These are phyloP conservation scores for Augochlora pura DNA, from an alignment of 1,140 invertebrate species.

Conservation along the genomic window DNA sequence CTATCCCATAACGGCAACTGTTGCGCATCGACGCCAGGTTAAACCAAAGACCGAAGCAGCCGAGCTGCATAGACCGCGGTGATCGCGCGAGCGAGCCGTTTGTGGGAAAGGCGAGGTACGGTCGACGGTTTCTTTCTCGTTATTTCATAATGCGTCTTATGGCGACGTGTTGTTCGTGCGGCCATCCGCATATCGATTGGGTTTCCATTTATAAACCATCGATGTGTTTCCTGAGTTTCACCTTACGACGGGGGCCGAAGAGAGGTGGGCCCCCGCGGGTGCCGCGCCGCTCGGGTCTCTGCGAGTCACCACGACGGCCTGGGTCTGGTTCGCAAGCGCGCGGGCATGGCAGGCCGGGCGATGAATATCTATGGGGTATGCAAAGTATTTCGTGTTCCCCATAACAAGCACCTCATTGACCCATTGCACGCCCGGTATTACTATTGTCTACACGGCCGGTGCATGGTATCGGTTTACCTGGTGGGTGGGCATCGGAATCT, in stretches of 20 bases:
- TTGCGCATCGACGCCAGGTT: no score
- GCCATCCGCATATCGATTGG: conserved; percentile 31
- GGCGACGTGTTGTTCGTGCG: conserved; percentile 13
- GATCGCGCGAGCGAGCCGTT: no score
- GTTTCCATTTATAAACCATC: conserved; percentile 43
- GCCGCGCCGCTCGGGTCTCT: no score
- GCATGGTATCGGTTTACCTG: conserved; percentile 71
- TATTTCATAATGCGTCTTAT: conserved; percentile 32
- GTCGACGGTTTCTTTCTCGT: not conserved
- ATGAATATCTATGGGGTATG: conserved; percentile 78
- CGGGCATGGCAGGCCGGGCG: conserved; percentile 60
- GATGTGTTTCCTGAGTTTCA: conserved; percentile 55
- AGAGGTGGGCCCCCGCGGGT: no score
- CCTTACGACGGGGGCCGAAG: not conserved
- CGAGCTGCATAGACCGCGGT: no score
- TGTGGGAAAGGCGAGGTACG: conserved; percentile 8
- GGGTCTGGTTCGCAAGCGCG: conserved; percentile 46
- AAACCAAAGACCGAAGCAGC: no score
- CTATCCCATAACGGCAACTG: no score
- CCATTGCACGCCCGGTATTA: conserved; percentile 69
- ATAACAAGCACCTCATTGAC: conserved; percentile 80
- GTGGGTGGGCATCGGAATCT: conserved; percentile 74
- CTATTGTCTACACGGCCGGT: conserved; percentile 67
- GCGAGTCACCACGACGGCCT: no score
- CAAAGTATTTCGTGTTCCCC: conserved; percentile 78